These are phyloP conservation scores for Drosophila subquinaria DNA, from an alignment of 2,888 invertebrate genomes.

Conservation along the genomic window DNA sequence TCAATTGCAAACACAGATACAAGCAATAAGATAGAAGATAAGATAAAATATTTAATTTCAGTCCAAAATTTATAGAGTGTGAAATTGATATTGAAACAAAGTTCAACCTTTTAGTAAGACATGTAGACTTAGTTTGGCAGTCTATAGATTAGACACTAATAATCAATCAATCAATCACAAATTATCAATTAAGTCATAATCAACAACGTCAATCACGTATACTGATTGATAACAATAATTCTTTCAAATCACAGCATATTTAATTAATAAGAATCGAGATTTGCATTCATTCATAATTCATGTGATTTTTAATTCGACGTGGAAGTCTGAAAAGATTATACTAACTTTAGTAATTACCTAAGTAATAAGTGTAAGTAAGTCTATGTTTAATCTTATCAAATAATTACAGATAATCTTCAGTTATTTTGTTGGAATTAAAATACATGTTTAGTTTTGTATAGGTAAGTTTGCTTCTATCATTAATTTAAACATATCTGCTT, in stretches of 20 bases:
- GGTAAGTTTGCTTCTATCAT: not conserved
- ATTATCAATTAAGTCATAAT: too few species aligned
- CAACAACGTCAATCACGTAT: too few species aligned
- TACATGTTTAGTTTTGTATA: not conserved
- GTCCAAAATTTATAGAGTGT: not conserved
- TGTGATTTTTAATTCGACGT: not conserved
- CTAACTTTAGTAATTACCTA: not conserved
- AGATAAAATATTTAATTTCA: not conserved
- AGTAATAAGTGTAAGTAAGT: not conserved
- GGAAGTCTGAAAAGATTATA: not conserved
- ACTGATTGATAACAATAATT: too few species aligned
- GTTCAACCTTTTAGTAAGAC: not conserved
- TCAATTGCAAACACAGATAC: constrained; percentile 11
- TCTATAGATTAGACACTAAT: too few species aligned
- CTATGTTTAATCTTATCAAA: not conserved
- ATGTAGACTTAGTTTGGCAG: too few species aligned
- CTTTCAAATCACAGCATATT: too few species aligned
- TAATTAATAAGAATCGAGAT: too few species aligned
- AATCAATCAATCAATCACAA: too few species aligned
- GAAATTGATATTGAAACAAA: not conserved
- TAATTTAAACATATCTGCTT: constrained; percentile 11
- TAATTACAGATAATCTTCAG: not conserved
- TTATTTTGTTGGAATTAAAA: not conserved
- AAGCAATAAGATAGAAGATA: not conserved
- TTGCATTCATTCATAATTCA: not conserved